Evolutionary conservation across 2,797 vertebrate species (phyloP).

Genomic region (Megalops cyprinoides): DNA sequence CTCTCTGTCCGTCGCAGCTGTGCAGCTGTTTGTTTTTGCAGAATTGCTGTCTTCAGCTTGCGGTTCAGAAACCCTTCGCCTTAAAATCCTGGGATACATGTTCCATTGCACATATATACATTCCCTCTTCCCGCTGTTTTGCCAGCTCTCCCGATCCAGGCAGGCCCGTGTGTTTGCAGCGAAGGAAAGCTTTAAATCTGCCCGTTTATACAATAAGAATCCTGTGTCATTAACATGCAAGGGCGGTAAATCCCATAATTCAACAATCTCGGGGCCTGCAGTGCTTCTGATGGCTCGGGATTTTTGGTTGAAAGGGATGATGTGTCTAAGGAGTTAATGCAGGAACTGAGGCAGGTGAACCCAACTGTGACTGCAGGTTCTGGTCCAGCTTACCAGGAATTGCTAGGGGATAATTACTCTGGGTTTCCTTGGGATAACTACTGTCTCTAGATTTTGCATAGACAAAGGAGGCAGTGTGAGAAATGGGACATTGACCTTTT

Average conservation of each 20-base stretch:
- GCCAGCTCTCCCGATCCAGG: background rate
- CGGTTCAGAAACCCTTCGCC: no score
- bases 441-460: background rate
- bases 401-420: background rate
- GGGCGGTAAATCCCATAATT: slow-evolving; percentile 1
- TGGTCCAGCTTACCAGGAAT: background rate
- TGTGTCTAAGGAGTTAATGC: background rate
- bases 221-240: slow-evolving; percentile 7
- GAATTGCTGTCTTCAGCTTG: background rate
- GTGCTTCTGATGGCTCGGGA: background rate
- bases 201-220: background rate
- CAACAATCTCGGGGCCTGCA: background rate
- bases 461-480: background rate
- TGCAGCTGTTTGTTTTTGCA: background rate
- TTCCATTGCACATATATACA: no score
- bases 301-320: background rate
- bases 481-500: background rate
- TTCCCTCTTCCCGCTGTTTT: background rate
- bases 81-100: background rate
- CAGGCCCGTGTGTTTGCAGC: background rate
- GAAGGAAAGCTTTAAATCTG: background rate
- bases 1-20: background rate
- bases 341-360: background rate
- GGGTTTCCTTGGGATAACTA: background rate
- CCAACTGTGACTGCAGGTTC: background rate